Conservation (phyloP, 2,113 vertebrate genomes). For the Madoqua kirkii region DNA sequence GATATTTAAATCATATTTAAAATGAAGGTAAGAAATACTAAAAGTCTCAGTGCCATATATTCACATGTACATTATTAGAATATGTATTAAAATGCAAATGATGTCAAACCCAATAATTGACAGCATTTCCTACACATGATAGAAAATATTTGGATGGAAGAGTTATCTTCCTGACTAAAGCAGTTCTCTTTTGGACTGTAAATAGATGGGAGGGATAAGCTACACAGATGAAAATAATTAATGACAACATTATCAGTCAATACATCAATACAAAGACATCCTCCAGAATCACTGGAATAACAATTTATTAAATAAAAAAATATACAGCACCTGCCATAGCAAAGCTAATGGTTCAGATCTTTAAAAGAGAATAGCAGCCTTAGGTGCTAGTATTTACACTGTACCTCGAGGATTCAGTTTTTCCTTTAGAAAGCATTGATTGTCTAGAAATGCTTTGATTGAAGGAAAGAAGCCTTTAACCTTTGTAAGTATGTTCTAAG, state of each 20-base stretch:
- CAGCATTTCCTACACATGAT: neutral
- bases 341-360: conserved; percentile 68
- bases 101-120: neutral
- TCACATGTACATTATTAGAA: neutral
- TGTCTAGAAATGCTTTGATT: conserved; percentile 65
- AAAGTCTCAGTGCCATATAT: neutral
- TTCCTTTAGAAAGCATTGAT: conserved; percentile 69
- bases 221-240: conserved; percentile 67
- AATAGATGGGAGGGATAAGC: conserved; percentile 45
- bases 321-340: conserved; percentile 56
- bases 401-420: conserved; percentile 47
- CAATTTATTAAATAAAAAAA: conserved; percentile 77
- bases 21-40: neutral
- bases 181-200: conserved; percentile 25
- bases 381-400: conserved; percentile 61
- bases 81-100: neutral
- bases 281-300: conserved; percentile 48
- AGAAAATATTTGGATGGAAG: neutral
- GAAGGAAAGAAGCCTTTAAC: conserved; percentile 69
- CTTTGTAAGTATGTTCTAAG: conserved; percentile 57
- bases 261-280: conserved; percentile 57
- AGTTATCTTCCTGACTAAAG: neutral
- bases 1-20: neutral
- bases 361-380: conserved; percentile 60
- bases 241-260: conserved; percentile 66